These are phyloP conservation scores for Ochlodes sylvanus DNA, from an alignment of 2,888 invertebrate genomes.

Conservation along the genomic window DNA sequence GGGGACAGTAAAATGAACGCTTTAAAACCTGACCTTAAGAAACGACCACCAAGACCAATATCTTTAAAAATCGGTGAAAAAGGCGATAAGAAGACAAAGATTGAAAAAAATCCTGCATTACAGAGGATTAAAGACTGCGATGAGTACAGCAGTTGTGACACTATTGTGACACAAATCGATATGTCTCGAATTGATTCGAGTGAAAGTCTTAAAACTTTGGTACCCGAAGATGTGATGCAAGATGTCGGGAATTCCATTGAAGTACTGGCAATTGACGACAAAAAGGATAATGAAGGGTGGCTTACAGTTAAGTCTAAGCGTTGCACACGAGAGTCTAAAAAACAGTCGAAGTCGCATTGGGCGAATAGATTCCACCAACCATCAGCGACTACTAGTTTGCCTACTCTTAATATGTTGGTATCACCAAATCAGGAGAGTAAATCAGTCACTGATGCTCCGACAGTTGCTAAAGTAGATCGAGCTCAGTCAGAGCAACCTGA, in stretches of 20 bases:
- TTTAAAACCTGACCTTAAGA: constrained; percentile 62
- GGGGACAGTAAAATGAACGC: constrained; percentile 61
- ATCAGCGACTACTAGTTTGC: constrained; percentile 92
- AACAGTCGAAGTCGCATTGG: constrained; percentile 89
- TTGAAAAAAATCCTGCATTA: constrained; percentile 56
- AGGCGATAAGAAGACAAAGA: constrained; percentile 54
- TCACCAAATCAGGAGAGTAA: constrained; percentile 76
- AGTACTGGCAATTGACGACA: constrained; percentile 74
- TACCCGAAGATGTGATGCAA: constrained; percentile 68
- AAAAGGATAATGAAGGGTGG: constrained; percentile 91
- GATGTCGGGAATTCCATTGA: constrained; percentile 77
- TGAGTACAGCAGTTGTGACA: constrained; percentile 84
- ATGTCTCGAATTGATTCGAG: constrained; percentile 78
- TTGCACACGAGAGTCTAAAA: constrained; percentile 81
- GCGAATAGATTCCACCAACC: constrained; percentile 92
- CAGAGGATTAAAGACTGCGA: constrained; percentile 69
- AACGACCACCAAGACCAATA: constrained; percentile 63
- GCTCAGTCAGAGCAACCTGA: constrained; percentile 76
- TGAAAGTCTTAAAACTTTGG: constrained; percentile 78
- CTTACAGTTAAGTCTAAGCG: constrained; percentile 93
- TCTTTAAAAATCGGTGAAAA: constrained; percentile 69
- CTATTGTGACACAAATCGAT: constrained; percentile 77
- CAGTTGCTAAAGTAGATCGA: constrained; percentile 58
- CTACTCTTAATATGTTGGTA: constrained; percentile 87
- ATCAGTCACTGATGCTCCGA: constrained; percentile 52